Evolutionary conservation across 2,888 invertebrate genomes (phyloP).

Genomic region (Gnatocerus cornutus): DNA sequence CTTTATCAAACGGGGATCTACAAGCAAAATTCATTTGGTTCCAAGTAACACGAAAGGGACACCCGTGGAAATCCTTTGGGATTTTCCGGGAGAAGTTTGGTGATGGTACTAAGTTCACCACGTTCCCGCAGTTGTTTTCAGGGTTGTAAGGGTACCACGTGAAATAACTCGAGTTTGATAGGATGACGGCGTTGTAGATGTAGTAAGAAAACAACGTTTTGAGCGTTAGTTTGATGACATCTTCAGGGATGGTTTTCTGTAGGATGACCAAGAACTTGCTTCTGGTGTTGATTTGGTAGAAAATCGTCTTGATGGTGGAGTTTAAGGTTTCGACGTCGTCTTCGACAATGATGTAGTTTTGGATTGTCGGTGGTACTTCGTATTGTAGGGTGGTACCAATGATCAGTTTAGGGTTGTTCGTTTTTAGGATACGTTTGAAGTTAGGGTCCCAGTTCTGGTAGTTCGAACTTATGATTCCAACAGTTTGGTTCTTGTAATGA

Average conservation of each 20-base stretch:
- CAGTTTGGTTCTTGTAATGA: not conserved
- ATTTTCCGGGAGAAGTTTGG: conserved; percentile 8
- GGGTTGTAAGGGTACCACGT: conserved; percentile 29
- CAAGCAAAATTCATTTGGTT: not conserved
- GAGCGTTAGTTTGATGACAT: conserved; percentile 7
- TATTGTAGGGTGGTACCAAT: not conserved
- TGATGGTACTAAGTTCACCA: conserved; percentile 11
- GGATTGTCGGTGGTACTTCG: not conserved
- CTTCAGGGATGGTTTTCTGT: conserved; percentile 11
- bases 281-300: not conserved
- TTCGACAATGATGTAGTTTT: conserved; percentile 6
- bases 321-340: not conserved
- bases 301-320: not conserved
- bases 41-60: conserved; percentile 16
- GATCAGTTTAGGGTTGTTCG: conserved; percentile 5
- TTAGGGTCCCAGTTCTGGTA: not conserved
- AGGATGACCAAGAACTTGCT: conserved; percentile 4
- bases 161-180: conserved; percentile 7
- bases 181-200: conserved; percentile 18
- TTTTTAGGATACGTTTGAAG: not conserved
- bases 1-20: not conserved
- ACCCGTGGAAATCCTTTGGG: conserved; percentile 8
- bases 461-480: not conserved
- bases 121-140: not conserved
- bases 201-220: conserved; percentile 10